Evolutionary conservation across 2,113 vertebrate genomes (phyloP).

Genomic region (Nasalis larvatus): DNA sequence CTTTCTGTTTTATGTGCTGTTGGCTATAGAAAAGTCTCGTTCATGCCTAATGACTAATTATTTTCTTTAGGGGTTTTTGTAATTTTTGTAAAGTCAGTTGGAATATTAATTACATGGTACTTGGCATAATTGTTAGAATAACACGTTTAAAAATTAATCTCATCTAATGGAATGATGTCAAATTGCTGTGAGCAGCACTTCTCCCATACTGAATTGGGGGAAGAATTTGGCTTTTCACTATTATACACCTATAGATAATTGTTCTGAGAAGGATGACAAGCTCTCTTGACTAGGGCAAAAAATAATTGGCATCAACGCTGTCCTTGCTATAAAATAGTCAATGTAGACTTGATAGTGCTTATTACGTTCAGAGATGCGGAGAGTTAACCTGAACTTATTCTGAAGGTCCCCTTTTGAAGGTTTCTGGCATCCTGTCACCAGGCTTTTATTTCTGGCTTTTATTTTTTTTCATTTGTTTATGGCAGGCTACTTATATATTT

Average conservation of each 20-base stretch:
- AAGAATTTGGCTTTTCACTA: not conserved
- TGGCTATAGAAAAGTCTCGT: not conserved
- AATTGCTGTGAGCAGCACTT: constrained; percentile 60
- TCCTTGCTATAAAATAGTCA: not conserved
- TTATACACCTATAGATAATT: not conserved
- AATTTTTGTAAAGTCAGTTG: constrained; percentile 65
- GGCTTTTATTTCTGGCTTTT: not conserved
- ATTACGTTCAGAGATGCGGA: not conserved
- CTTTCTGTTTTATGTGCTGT: not conserved
- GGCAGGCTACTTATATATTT: not conserved
- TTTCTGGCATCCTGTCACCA: not conserved
- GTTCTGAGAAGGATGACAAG: not conserved
- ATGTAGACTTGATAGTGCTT: not conserved
- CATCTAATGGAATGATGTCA: constrained; percentile 42
- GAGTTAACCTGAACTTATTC: not conserved
- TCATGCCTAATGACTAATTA: constrained; percentile 38
- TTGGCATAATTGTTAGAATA: constrained; percentile 70
- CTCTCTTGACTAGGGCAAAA: not conserved
- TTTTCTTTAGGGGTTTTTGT: constrained; percentile 55
- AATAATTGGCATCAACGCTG: not conserved
- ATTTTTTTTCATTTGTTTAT: not conserved
- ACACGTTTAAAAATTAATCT: constrained; percentile 65
- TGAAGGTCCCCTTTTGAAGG: not conserved
- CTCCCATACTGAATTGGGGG: constrained; percentile 14
- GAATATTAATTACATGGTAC: constrained; percentile 70